phyloP scores from a whole-genome alignment of 1,140 invertebrate genomes.

The Dendrolimus punctatus region DNA sequence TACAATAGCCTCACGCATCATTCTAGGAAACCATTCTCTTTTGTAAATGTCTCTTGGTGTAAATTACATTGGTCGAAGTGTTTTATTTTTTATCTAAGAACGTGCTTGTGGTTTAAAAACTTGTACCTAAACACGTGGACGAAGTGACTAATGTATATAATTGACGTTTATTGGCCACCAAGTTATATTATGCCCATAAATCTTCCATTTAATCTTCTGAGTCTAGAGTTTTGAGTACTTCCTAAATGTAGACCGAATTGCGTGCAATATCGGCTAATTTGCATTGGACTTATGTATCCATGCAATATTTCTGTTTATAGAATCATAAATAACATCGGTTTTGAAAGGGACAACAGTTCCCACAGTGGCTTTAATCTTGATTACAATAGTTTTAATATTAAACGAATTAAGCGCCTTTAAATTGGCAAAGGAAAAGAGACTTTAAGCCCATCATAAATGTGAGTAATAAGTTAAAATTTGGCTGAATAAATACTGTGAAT shows the following conservation, averaged over 20 bases:
- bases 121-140: not conserved
- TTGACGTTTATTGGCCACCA: not conserved
- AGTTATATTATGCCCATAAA: no score
- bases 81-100: no score
- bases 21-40: no score
- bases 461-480: no score
- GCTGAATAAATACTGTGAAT: no score
- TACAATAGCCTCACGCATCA: no score
- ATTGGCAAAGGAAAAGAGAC: not conserved
- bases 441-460: not conserved
- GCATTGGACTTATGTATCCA: slow-evolving; percentile 1
- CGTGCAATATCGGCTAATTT: not conserved
- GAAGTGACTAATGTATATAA: slow-evolving; percentile 2
- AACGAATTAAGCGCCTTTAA: slow-evolving; percentile 1
- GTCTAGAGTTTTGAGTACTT: no score
- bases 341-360: slow-evolving; percentile 49
- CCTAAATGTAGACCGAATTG: no score
- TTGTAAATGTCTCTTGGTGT: no score
- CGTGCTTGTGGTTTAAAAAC: no score
- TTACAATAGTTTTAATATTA: not conserved
- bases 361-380: slow-evolving; percentile 32
- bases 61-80: no score
- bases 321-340: slow-evolving; percentile 30
- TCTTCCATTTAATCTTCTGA: no score
- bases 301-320: slow-evolving; percentile 11